These are phyloP conservation scores for Trichacis sp. DNA, from an alignment of 2,888 invertebrate genomes.

Conservation along the genomic window DNA sequence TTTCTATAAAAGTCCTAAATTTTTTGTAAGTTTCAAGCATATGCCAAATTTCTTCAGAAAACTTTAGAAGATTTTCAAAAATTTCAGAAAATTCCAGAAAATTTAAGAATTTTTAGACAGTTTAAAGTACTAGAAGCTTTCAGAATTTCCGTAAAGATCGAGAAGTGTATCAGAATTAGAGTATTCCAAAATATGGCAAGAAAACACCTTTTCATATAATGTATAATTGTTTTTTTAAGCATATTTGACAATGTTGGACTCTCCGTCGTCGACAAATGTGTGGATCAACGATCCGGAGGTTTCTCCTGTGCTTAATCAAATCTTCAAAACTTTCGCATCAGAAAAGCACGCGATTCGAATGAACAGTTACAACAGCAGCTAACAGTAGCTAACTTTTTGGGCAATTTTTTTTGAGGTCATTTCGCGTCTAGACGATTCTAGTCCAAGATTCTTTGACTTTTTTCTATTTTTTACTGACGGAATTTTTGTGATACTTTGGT, in stretches of 20 bases:
- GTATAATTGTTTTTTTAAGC: constrained; percentile 67
- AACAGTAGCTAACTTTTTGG: too few relatives aligned
- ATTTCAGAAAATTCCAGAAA: too few relatives aligned
- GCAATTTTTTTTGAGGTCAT: background rate
- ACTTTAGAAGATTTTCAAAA: too few relatives aligned
- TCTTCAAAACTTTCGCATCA: constrained; percentile 76
- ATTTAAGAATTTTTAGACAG: too few relatives aligned
- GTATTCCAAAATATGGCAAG: too few relatives aligned
- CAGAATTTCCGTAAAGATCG: too few relatives aligned
- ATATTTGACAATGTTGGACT: constrained; percentile 77
- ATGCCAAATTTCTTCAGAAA: too few relatives aligned
- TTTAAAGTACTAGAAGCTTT: too few relatives aligned
- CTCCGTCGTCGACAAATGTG: constrained; percentile 74
- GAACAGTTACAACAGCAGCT: constrained; percentile 63
- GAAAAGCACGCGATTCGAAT: constrained; percentile 74
- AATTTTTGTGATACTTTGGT: background rate
- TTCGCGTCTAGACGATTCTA: background rate
- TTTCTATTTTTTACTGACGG: background rate
- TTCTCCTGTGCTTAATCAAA: constrained; percentile 76
- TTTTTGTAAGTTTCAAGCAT: too few relatives aligned
- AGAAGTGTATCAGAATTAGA: too few relatives aligned
- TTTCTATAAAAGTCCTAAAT: too few relatives aligned
- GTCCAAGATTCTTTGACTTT: background rate
- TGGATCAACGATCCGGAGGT: constrained; percentile 80
- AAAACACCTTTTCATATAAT: too few relatives aligned